Base-by-base conservation (phyloP, 2,797 vertebrate genomes). In the Acipenser transmontanus region DNA sequence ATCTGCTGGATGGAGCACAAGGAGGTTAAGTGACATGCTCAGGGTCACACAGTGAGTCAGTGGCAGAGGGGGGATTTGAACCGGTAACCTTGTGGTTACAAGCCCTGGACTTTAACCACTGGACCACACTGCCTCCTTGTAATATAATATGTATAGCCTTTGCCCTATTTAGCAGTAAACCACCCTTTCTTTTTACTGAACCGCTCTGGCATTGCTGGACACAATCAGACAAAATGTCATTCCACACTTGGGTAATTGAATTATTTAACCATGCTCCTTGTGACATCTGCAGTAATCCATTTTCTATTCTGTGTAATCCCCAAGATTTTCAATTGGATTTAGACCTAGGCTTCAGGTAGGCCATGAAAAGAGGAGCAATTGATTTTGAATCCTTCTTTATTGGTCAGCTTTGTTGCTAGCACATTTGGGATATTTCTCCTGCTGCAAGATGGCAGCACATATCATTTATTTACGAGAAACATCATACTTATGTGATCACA, bases 221-320 rank as follows among this genome's bases (percentile, higher is more conserved):
- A 63, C 62, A 74, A 82, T 82, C 78, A 59, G 64, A 81, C 79
- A 68, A 77, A 80, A 84, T 77, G 80, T 75, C 82, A 78, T 74
- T 82, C 73, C 74, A 78, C 80, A 81, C 76, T 69, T 72, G 62
- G 73, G 69, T 82, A 80, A 81, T 73, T 72, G 54, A 84, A 85
- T 86, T 79, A 81, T 82, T 81, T 70, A 69, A 72, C 70, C 75
- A 67, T 73, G 78, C 79, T 80, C 74, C 62, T 59, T 60, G 66
- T 78, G 81, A 80, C 77, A 80, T 84, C 77, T 80, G 67, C 71
- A 79, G 75, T 73, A 75, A 84, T 81, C 85, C 70, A 76, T 78
- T 82, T 80, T 81, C 72, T 64, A 69, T 80, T 62, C 63, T 66
- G 49, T 73, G 68, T 74, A 73, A 69, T 69, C 74, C 67, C 67